Conservation (phyloP, 2,888 invertebrate species). For the Troglohyphantes excavatus region DNA sequence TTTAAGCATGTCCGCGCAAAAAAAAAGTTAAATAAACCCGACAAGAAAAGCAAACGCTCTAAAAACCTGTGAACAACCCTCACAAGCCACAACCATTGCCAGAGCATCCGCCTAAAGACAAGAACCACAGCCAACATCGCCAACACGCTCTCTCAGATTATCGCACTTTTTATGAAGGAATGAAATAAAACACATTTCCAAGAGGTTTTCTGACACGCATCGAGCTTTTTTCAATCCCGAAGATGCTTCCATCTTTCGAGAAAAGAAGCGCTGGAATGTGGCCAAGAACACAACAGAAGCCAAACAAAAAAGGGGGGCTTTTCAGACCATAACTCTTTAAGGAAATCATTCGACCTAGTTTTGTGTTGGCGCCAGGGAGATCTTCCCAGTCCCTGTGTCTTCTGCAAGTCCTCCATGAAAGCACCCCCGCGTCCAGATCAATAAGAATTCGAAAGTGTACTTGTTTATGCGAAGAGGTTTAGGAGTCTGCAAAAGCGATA, state of each 20-base stretch:
- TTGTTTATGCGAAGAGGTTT: background rate
- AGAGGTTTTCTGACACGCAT: constrained; percentile 36
- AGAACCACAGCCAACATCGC: background rate
- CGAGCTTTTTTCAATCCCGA: constrained; percentile 24
- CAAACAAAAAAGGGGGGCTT: constrained; percentile 20
- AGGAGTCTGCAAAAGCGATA: too few relatives aligned
- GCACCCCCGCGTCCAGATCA: background rate
- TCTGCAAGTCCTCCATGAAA: background rate
- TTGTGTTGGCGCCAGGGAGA: constrained; percentile 27
- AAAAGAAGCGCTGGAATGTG: constrained; percentile 24
- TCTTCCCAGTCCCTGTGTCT: background rate
- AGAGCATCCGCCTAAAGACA: background rate
- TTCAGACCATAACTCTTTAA: constrained; percentile 57
- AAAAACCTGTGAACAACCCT: constrained; percentile 26
- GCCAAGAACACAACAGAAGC: constrained; percentile 53
- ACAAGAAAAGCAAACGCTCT: background rate
- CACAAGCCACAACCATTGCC: background rate
- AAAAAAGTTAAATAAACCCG: background rate
- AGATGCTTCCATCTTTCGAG: background rate
- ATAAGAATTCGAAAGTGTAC: background rate
- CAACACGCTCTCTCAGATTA: constrained; percentile 15
- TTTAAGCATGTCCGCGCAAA: background rate
- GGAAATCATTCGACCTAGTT: constrained; percentile 69
- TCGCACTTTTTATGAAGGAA: constrained; percentile 8
- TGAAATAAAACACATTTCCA: background rate